A percentile compares a stretch with the other conserved stretches of the same genome.
These are phyloP conservation scores for Gymnosoma rotundatum DNA, from an alignment of 2,888 invertebrate genomes.

Conservation along the genomic window DNA sequence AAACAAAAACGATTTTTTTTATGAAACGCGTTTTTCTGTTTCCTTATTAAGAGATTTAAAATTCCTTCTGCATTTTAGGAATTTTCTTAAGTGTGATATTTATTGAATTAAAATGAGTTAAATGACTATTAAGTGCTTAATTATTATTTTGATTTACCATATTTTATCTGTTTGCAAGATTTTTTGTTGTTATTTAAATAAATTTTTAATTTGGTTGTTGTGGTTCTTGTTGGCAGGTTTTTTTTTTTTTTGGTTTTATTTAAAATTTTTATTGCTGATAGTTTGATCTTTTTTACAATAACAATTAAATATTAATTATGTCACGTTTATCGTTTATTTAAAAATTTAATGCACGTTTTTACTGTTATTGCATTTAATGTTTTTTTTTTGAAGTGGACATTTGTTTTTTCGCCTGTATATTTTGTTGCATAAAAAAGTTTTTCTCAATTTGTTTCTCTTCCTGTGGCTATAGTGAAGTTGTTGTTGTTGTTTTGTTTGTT, in stretches of 20 bases:
- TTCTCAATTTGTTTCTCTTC: slow-evolving; percentile 46
- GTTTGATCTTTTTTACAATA: slow-evolving; percentile 16
- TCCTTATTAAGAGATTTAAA: not conserved
- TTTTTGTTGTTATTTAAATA: slow-evolving; percentile 37
- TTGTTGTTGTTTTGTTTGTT: slow-evolving; percentile 29
- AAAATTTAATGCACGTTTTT: slow-evolving; percentile 32
- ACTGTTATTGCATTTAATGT: slow-evolving; percentile 43
- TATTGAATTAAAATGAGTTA: slow-evolving; percentile 47
- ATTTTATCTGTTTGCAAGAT: slow-evolving; percentile 42
- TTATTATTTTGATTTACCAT: slow-evolving; percentile 58
- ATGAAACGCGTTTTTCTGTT: slow-evolving; percentile 30
- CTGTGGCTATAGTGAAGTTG: slow-evolving; percentile 43
- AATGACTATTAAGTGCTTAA: slow-evolving; percentile 43
- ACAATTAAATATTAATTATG: slow-evolving; percentile 63
- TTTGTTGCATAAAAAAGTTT: slow-evolving; percentile 26
- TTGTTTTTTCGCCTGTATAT: slow-evolving; percentile 44
- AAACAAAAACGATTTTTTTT: slow-evolving; percentile 15
- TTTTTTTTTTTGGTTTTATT: slow-evolving; percentile 25
- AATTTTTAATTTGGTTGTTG: slow-evolving; percentile 52
- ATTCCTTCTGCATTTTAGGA: not conserved
- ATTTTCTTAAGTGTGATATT: slow-evolving; percentile 17
- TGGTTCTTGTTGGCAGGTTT: slow-evolving; percentile 51
- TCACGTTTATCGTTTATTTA: slow-evolving; percentile 61
- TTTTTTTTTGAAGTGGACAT: slow-evolving; percentile 19
- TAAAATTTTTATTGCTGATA: slow-evolving; percentile 36